phyloP scores from a whole-genome alignment of 1,140 invertebrate genomes.

The Aphidius ervi region DNA sequence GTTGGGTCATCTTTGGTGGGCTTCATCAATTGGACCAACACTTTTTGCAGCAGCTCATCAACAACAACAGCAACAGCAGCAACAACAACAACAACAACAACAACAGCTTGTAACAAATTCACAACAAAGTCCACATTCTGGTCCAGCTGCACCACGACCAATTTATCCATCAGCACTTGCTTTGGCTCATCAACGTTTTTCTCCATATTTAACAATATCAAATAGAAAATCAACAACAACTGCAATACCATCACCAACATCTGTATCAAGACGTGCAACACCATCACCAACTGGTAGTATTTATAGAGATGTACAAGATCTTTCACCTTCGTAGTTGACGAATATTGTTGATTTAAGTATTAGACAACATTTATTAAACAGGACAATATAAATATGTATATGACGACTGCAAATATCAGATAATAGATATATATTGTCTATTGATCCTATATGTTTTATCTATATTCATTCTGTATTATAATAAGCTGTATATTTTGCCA shows the following conservation, averaged over 20 bases:
- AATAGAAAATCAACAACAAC: constrained; percentile 37
- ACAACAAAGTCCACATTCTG: constrained; percentile 34
- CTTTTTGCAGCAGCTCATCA: constrained; percentile 49
- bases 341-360: background rate
- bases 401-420: no score
- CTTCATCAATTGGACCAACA: constrained; percentile 47
- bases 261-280: constrained; percentile 45
- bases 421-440: no score
- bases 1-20: constrained; percentile 49
- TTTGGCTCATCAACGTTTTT: constrained; percentile 49
- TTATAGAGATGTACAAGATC: constrained; percentile 45
- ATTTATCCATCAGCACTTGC: constrained; percentile 50
- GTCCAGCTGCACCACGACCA: constrained; percentile 49
- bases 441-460: no score
- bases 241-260: constrained; percentile 38
- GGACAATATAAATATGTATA: no score
- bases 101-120: constrained; percentile 37
- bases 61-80: constrained; percentile 38
- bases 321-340: constrained; percentile 49
- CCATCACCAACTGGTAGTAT: constrained; percentile 50
- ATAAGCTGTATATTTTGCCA: no score
- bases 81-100: constrained; percentile 36
- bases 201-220: constrained; percentile 47
- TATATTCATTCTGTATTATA: no score
- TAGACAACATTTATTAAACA: no score